Evolutionary conservation across 92 coral and sea anemone species (phyloP), one percentile per base, ranked within the genome.

Genomic region (Siderastrea radians): DNA sequence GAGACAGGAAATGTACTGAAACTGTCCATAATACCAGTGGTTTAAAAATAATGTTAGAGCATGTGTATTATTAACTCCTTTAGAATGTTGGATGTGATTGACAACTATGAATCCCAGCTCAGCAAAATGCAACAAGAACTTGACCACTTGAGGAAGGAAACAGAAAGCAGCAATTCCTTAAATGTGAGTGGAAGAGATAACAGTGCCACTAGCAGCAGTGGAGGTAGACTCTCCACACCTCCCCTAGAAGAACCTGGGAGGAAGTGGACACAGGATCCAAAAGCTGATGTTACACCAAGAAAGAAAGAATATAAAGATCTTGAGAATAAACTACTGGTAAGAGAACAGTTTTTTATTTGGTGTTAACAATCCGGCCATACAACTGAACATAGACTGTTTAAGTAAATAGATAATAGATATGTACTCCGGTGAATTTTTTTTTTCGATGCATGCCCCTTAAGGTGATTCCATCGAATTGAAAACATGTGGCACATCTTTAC

Each of bases 61-160:
- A 15, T 50, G n/a, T 7, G 4, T 47, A 46, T 70, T 70, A 44
- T 12, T 49, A 14, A 62, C 73, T 38, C 54, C 62, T 84, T 68
- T 58, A 95, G 95, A 74, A 49, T 88, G 85, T 54, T 91, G 79
- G 92, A 95, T 75, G 60, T 93, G 47, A 88, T 86, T 71, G 96
- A 95, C 50, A 86, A 76, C 87, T 91, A 93, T 84, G 98, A 95
- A 83, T 86, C 90, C 52, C 79, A 86, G 71, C 44, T 91, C 71
- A 88, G 86, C 70, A 96, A 94, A 43, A 49, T 89, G 66, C 64
- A 66, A 63, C 88, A 91, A 52, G 94, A 93, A 47, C 73, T 90
- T 17, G 94, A 88, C 1, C 88, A 79, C 52, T 75, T 95, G 69
- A 90, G 91, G 71, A 92, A 85, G 78, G 89, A 86, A 78, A 88